Conservation (phyloP, 2,888 invertebrate species). For the Metellina segmentata region DNA sequence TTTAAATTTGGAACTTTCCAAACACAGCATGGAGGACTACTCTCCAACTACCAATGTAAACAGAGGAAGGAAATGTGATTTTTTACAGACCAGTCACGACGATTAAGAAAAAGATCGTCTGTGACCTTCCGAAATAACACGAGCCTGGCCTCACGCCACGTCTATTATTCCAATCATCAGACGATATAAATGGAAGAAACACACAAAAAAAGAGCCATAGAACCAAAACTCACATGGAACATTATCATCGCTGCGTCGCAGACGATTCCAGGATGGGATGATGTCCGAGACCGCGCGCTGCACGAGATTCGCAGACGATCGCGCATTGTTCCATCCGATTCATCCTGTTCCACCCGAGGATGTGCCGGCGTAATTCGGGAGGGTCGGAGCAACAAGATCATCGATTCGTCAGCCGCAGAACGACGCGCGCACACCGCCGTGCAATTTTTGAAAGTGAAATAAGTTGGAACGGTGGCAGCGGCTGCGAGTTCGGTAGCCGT, state of each 20-base stretch:
- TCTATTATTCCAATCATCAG: no score
- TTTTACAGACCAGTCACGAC: no score
- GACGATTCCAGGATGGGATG: conserved; percentile 3
- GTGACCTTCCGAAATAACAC: conserved; percentile 28
- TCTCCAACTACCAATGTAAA: no score
- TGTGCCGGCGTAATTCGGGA: conserved; percentile 29
- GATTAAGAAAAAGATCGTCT: background rate
- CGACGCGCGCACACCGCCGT: conserved; percentile 15
- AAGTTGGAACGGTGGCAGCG: background rate
- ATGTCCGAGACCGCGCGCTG: background rate
- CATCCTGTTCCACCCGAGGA: background rate
- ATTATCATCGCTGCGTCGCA: conserved; percentile 20
- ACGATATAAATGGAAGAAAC: no score
- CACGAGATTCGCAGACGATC: background rate
- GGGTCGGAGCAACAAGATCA: conserved; percentile 57
- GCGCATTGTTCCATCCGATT: background rate
- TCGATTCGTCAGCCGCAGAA: conserved; percentile 51
- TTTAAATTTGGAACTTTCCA: no score
- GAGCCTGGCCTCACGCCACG: conserved; percentile 40
- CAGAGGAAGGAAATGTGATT: no score
- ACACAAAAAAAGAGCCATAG: background rate
- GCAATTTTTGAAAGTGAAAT: background rate
- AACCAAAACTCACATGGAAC: conserved; percentile 53
- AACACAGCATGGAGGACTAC: no score
- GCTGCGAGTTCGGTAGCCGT: conserved; percentile 10